Conservation (phyloP, 2,888 invertebrate species). For the Brachycybe producta region DNA sequence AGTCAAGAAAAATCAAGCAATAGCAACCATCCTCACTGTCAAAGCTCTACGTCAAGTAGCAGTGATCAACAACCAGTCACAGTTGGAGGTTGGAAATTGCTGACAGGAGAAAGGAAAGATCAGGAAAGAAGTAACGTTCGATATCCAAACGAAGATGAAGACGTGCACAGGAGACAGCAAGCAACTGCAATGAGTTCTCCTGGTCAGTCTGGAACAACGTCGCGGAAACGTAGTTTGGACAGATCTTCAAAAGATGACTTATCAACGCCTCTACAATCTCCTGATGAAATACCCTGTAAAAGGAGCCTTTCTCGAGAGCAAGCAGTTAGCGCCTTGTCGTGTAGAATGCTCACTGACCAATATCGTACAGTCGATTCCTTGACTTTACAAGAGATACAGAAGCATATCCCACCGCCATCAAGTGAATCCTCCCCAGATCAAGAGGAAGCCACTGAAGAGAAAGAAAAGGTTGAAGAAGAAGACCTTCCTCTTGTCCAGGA, state of each 20-base stretch:
- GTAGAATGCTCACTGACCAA: background rate
- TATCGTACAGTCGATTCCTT: slow-evolving; percentile 17
- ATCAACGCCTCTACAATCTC: slow-evolving; percentile 19
- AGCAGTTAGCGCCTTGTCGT: background rate
- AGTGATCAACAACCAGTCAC: background rate
- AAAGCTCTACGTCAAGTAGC: background rate
- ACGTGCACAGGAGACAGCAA: background rate
- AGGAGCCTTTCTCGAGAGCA: slow-evolving; percentile 11
- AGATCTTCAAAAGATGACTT: slow-evolving; percentile 16
- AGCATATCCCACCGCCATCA: slow-evolving; percentile 19
- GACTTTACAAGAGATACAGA: slow-evolving; percentile 17
- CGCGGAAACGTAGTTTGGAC: slow-evolving; percentile 20
- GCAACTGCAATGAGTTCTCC: slow-evolving; percentile 8
- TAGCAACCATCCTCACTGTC: background rate
- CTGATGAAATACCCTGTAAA: slow-evolving; percentile 20
- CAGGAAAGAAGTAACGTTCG: background rate
- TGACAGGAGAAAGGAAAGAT: background rate
- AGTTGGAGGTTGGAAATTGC: background rate
- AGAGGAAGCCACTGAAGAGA: background rate
- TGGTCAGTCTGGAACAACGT: slow-evolving; percentile 16
- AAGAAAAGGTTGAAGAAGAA: background rate
- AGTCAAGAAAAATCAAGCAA: background rate
- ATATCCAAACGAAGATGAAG: slow-evolving; percentile 1
- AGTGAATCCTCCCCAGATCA: background rate
- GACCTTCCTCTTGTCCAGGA: too few species aligned